Conservation (phyloP, 2,113 vertebrate species). For the Ailurus styani region DNA sequence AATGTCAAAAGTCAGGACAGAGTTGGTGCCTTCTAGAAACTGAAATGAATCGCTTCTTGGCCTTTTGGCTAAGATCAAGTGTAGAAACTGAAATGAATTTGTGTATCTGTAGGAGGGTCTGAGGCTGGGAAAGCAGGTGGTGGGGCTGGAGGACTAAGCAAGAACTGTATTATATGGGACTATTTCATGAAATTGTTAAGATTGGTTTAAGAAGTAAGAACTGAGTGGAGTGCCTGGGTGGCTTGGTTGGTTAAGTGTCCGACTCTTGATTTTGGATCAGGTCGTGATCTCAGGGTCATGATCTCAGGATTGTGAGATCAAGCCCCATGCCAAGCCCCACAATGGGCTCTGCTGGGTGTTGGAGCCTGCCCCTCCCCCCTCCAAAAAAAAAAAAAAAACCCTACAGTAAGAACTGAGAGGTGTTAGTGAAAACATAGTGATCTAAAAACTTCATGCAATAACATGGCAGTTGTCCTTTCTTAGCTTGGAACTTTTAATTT, state of each 20-base stretch:
- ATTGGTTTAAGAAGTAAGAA: neutral
- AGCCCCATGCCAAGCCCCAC: neutral
- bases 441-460: neutral
- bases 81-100: neutral
- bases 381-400: neutral
- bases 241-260: neutral
- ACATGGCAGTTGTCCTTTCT: neutral
- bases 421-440: neutral
- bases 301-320: neutral
- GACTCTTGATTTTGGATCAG: neutral
- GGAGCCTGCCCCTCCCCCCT: neutral
- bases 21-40: neutral
- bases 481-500: constrained; percentile 46
- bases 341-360: neutral
- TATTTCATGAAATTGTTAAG: neutral
- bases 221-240: neutral
- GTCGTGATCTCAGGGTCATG: neutral
- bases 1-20: neutral
- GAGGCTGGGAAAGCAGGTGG: neutral
- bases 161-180: neutral
- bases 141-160: neutral
- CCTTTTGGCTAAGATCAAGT: too few species aligned
- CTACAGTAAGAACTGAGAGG: neutral
- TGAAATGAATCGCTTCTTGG: constrained; percentile 7
- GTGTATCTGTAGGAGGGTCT: neutral